These are phyloP conservation scores for Myocastor coypus DNA, from an alignment of 2,113 vertebrate species.

Conservation along the genomic window DNA sequence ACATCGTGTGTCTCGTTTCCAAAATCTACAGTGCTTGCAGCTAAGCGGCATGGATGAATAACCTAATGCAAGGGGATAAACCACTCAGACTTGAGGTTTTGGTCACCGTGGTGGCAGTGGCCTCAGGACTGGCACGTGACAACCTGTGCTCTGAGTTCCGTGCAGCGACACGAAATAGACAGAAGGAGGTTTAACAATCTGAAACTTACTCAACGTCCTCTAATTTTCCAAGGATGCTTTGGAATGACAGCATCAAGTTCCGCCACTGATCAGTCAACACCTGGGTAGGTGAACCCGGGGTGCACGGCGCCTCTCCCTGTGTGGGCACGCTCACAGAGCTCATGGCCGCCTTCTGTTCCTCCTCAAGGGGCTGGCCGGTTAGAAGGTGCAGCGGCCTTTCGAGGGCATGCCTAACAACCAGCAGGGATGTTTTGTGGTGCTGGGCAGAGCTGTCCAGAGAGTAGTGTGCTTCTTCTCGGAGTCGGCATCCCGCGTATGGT, in stretches of 20 bases:
- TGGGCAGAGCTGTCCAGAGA: neutral
- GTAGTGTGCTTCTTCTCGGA: neutral
- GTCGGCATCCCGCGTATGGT: neutral
- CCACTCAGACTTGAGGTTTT: neutral
- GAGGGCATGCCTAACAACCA: neutral
- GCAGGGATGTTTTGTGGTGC: neutral
- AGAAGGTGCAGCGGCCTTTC: neutral
- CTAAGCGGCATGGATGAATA: neutral
- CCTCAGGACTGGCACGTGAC: neutral
- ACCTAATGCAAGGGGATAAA: neutral
- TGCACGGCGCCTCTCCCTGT: neutral
- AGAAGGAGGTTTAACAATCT: neutral
- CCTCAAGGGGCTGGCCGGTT: neutral
- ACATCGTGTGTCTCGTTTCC: neutral
- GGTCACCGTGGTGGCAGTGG: neutral
- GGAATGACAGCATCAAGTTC: neutral
- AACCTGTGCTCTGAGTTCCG: no score
- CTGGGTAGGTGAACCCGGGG: accelerated
- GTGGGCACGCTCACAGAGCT: neutral
- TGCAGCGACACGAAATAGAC: no score
- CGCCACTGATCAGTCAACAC: neutral
- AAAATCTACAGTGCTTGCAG: neutral
- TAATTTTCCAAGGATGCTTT: neutral
- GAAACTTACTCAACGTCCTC: neutral
- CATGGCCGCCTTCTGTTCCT: accelerated